Evolutionary conservation across 2,113 vertebrate genomes (phyloP), one percentile per base, ranked within the genome.

Genomic region (Symphodus melops): DNA sequence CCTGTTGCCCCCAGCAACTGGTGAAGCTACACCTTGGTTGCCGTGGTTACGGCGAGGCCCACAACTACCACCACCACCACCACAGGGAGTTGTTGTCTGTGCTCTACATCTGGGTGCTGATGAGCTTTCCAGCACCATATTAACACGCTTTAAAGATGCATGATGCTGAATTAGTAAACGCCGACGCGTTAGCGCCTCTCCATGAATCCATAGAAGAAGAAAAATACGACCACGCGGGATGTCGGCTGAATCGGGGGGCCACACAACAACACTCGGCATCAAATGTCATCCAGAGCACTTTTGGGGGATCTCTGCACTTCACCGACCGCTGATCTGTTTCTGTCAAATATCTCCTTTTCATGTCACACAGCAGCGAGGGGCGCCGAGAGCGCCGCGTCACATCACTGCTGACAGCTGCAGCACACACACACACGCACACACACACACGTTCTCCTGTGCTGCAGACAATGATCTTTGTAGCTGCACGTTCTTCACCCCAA

Each of bases 11-110:
- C 8, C 51, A 17, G 84, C 84, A 90, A 90, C 84, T 68, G 51
- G 67, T 53, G 72, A 87, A 85, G 91, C 87, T 89, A 86, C 86
- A 91, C 90, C 88, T 82, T 88, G 86, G 92, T 94, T 93, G 82
- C 88, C 64, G 41, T 86, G 78, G 91, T 37, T 71, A 93, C 16
- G 14, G 73, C 72, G 57, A 79, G 76, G 72, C 76, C 78, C 67
- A 79, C 60, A 58, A 68, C 60, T 49, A 48, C 14, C 42, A 19
- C 25, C 52, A 76, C 25, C 52, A 76, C 70, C 67, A 86, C 81
- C 82, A 79, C 13, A 46, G 88, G 79, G 86, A 88, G 80, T 64
- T 19, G 58, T 68, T 81, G 41, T 72, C 69, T 41, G 51, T 48
- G 74, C 51, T 62, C 64, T 68, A 78, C 80, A 83, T 82, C 70